A percentile compares a stretch with the other conserved stretches of the same genome.
Conservation (phyloP, 2,888 invertebrate genomes). For the Apomyelois bistriatella region DNA sequence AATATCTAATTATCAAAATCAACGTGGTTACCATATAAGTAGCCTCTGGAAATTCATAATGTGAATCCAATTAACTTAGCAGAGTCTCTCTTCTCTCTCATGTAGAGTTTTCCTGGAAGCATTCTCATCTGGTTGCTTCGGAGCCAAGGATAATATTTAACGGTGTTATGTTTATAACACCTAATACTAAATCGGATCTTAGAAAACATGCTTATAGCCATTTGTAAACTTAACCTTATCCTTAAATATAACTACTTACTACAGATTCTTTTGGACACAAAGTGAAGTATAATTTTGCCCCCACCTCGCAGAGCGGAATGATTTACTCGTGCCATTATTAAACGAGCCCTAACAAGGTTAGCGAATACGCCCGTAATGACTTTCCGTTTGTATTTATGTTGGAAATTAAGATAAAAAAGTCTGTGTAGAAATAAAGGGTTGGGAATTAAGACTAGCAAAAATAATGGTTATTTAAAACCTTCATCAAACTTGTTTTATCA, state of each 20-base stretch:
- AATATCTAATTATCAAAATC: too few species aligned
- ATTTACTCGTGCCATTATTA: conserved; percentile 36
- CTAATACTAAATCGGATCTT: too few species aligned
- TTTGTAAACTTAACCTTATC: too few species aligned
- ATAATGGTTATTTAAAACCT: not conserved
- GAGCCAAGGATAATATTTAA: too few species aligned
- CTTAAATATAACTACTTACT: not conserved
- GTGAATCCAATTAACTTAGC: too few species aligned
- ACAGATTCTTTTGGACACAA: not conserved
- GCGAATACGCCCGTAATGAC: conserved; percentile 25
- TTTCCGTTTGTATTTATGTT: conserved; percentile 15
- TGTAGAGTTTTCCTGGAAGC: too few species aligned
- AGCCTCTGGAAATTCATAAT: too few species aligned
- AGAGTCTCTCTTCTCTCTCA: too few species aligned
- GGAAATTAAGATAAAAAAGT: conserved; percentile 15
- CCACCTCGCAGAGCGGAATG: conserved; percentile 21
- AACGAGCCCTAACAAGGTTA: conserved; percentile 28
- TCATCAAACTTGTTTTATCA: not conserved
- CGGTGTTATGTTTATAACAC: too few species aligned
- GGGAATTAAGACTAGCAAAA: not conserved
- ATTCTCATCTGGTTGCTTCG: too few species aligned
- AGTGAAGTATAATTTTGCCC: conserved; percentile 6
- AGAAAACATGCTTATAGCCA: too few species aligned
- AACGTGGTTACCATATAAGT: too few species aligned
- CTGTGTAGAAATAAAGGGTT: not conserved